Evolutionary conservation across 2,888 invertebrate genomes (phyloP), one percentile per base, ranked within the genome.

Genomic region (Agrilus mali): DNA sequence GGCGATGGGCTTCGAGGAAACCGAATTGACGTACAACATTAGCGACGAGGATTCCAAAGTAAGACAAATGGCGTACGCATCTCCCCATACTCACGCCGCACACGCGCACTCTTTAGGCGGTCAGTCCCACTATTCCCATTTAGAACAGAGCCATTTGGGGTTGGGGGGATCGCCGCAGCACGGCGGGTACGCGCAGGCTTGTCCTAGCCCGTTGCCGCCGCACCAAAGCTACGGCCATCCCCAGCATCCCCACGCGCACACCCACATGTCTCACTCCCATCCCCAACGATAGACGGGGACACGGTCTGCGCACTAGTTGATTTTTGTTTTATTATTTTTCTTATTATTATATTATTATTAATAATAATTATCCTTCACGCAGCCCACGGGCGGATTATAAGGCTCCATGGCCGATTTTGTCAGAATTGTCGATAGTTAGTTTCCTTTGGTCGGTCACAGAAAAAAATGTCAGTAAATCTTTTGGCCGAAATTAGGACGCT

Each of bases 1-100:
- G 47, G 95, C 95, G 50, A 94, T 94, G 44, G 96, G 96, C 58
- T 96, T 92, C 77, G 95, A 96, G 75, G 96, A 96, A 72, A 94
- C 95, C 53, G 96, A 96, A 76, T 82, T 96, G 61, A 93, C 92
- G 61, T 96, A 94, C 78, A 89, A 88, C 76, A 86, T 89, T 70
- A 85, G 84, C 70, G 89, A 90, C 74, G 90, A 90, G 77, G 86
- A 93, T 70, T 86, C 87, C 78, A 90, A 90, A 89, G 90, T 90
- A 87, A 89, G 90, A 75, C 89, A 89, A 82, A 81, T 89, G 82
- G 87, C 87, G 75, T 89, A 88, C 74, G 77, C 76, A 58, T 66
- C 66, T 52, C 78, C 82, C 59, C 75, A 78, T 68, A 65, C 65
- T 53, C 68, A 72, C 60, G 77, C 77, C 68, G 73, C 75, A 66